Evolutionary conservation across 2,888 invertebrate species (phyloP), one percentile per base, ranked within the genome.

Genomic region (Xestia ashworthii): DNA sequence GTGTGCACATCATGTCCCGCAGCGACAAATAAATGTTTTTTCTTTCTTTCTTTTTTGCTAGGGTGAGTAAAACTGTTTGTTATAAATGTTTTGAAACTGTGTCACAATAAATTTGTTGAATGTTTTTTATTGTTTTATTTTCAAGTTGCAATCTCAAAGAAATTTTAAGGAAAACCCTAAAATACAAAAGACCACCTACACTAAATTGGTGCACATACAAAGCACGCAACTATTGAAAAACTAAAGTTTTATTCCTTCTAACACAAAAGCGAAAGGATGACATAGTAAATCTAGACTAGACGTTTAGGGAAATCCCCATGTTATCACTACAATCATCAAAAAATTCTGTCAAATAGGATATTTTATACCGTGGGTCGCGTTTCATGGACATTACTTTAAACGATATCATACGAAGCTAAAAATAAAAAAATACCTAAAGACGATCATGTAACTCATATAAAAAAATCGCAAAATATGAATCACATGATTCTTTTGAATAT

Each of bases 221-320:
- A 44, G 14, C 9, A 16, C 66, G 41, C 16, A 6, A 66, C 11
- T 25, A 25, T 66, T 25, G 2, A 25, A 16, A 44, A 19, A 53
- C 16, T 19, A 16, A 48, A 44, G 9, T n/a, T n/a, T 4, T 8
- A 5, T 64, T 19, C 11, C 5, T 19, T 11, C 3, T 64, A 11
- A 55, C 4, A 32, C 32, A 16, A 38, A 46, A 65, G 46, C 16
- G 4, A n/a, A 48, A 32, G 12, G 14, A n/a, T n/a, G n/a, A n/a
- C n/a, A n/a, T n/a, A n/a, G n/a, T n/a, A n/a, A n/a, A n/a, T 41
- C 38, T 67, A 38, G 38, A 68, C 25, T 53, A 69, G 25, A 22
- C 25, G 22, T 70, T 69, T 44, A 73, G 69, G 70, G 69, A 22
- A 72, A 55, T 32, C 53, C 73, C 53, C 25, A 1, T 32, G 1